Conservation (phyloP, 2,888 invertebrate species). For the Beris chalybata region DNA sequence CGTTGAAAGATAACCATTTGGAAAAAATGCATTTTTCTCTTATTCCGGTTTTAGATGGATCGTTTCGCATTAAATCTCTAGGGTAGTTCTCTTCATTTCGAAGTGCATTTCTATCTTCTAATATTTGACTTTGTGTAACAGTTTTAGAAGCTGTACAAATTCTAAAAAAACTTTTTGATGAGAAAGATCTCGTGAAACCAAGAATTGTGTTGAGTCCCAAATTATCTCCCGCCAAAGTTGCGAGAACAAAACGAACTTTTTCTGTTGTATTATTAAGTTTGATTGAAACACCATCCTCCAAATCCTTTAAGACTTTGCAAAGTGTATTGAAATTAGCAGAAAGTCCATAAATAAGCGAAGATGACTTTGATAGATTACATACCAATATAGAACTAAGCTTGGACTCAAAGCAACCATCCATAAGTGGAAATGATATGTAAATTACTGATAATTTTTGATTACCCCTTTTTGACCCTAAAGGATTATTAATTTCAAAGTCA, state of each 20-base stretch:
- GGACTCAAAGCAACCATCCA: slow-evolving; percentile 10
- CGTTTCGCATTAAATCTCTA: slow-evolving; percentile 8
- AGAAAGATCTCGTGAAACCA: slow-evolving; percentile 15
- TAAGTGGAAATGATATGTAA: slow-evolving; percentile 29
- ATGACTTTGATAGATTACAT: slow-evolving; percentile 17
- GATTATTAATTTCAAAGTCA: slow-evolving; percentile 10
- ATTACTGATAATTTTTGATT: slow-evolving; percentile 26
- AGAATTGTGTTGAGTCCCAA: slow-evolving; percentile 14
- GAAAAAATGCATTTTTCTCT: slow-evolving; percentile 15
- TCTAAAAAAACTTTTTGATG: slow-evolving; percentile 20
- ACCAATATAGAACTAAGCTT: slow-evolving; percentile 28
- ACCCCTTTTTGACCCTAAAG: slow-evolving; percentile 14
- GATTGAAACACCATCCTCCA: slow-evolving; percentile 31
- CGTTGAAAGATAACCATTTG: slow-evolving; percentile 44
- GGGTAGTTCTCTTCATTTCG: slow-evolving; percentile 16
- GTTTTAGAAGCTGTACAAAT: slow-evolving; percentile 18
- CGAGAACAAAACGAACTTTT: slow-evolving; percentile 6
- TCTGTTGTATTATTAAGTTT: not conserved
- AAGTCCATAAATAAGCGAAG: slow-evolving; percentile 7
- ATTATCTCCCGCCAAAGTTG: slow-evolving; percentile 29
- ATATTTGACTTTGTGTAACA: not conserved
- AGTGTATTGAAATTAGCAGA: slow-evolving; percentile 18
- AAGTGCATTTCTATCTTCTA: slow-evolving; percentile 4
- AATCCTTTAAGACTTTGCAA: slow-evolving; percentile 13
- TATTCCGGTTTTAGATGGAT: slow-evolving; percentile 23